These are phyloP conservation scores for Calameuta filiformis DNA, from an alignment of 2,888 invertebrate genomes.

Conservation along the genomic window DNA sequence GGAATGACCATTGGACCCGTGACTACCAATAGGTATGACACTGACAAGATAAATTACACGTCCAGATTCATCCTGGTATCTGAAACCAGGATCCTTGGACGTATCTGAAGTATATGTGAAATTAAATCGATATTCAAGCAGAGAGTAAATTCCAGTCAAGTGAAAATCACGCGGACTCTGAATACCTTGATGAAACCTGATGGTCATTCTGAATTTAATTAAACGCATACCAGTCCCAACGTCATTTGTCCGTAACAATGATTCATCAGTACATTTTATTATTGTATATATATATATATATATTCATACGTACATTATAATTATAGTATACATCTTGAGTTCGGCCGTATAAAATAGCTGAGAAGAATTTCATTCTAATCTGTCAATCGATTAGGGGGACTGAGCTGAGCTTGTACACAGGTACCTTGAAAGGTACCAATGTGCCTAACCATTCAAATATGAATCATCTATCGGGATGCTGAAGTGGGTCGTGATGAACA, in stretches of 20 bases:
- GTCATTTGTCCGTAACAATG: not conserved
- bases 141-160: not conserved
- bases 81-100: not conserved
- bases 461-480: not conserved
- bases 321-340: not conserved
- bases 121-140: not conserved
- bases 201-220: not conserved
- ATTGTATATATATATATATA: too few relatives aligned
- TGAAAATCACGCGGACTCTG: not conserved
- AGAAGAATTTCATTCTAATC: not conserved
- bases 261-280: not conserved
- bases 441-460: not conserved
- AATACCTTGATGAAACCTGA: not conserved
- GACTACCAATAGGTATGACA: not conserved
- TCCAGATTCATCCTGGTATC: not conserved
- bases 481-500: slow-evolving; percentile 1
- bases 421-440: not conserved
- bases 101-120: not conserved
- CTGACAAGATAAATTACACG: not conserved
- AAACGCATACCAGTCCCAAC: not conserved
- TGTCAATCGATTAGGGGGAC: not conserved
- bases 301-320: not conserved
- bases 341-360: not conserved
- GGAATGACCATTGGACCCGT: not conserved
- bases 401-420: not conserved